Evolutionary conservation across 2,797 vertebrate species (phyloP).

Genomic region (Amblyopsis hoosieri): DNA sequence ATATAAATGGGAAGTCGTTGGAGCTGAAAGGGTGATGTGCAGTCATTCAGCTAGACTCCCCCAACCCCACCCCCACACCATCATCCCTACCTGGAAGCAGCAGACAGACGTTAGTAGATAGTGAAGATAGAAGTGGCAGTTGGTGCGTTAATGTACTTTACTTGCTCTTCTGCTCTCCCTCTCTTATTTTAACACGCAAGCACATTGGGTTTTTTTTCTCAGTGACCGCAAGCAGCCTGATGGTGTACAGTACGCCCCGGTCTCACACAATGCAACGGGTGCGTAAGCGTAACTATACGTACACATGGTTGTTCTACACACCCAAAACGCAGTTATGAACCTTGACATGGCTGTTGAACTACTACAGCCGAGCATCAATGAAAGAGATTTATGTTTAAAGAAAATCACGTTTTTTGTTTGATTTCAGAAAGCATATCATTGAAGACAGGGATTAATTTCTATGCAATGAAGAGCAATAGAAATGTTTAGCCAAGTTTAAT

Average conservation of each 20-base stretch:
- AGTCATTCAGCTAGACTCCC: slow-evolving; percentile 86
- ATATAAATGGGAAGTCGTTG: slow-evolving; percentile 92
- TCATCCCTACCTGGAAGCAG: slow-evolving; percentile 36
- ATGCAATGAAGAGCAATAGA: too few relatives aligned
- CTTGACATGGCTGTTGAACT: too few relatives aligned
- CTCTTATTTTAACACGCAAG: slow-evolving; percentile 39
- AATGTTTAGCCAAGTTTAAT: too few relatives aligned
- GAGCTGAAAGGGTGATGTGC: slow-evolving; percentile 88
- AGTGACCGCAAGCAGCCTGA: slow-evolving; percentile 25
- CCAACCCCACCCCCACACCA: slow-evolving; percentile 55
- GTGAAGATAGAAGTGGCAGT: slow-evolving; percentile 46
- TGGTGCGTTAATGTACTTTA: slow-evolving; percentile 38
- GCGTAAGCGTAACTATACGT: too few relatives aligned
- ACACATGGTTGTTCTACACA: too few relatives aligned
- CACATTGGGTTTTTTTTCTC: slow-evolving; percentile 35
- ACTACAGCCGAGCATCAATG: too few relatives aligned
- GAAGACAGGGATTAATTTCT: too few relatives aligned
- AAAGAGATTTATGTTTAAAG: too few relatives aligned
- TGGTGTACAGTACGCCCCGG: slow-evolving; percentile 46
- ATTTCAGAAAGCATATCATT: too few relatives aligned
- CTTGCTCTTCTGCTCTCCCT: slow-evolving; percentile 46
- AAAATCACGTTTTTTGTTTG: too few relatives aligned
- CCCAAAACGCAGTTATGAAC: too few relatives aligned
- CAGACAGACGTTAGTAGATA: slow-evolving; percentile 42
- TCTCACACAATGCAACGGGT: slow-evolving; percentile 12